Evolutionary conservation across 2,113 vertebrate species (phyloP).

Genomic region (Cyphomyrus plagiostoma): DNA sequence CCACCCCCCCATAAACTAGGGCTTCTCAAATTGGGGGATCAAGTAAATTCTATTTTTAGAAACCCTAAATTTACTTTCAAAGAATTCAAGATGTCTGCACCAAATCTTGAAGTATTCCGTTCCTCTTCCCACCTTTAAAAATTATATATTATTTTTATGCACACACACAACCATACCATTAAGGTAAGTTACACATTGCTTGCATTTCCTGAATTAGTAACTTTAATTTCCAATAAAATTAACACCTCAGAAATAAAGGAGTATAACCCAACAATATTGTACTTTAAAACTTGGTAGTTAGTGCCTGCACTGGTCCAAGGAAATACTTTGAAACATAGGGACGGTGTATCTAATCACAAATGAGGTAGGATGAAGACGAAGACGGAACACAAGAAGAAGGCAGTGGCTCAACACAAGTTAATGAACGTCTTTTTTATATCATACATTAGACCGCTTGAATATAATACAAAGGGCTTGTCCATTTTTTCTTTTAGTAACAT

Average conservation of each 20-base stretch:
- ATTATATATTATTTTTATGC: not conserved
- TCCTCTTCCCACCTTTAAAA: not conserved
- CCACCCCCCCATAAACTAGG: not conserved
- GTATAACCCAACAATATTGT: not conserved
- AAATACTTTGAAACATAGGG: too few species aligned
- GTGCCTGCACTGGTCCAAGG: not conserved
- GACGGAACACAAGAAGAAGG: conserved; percentile 41
- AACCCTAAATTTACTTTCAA: not conserved
- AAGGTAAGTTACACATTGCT: conserved; percentile 3
- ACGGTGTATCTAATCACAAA: not conserved
- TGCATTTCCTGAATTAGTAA: conserved; percentile 8
- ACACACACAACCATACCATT: not conserved
- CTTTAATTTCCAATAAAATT: not conserved
- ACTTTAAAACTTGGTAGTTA: conserved; percentile 4
- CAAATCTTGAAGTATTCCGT: not conserved
- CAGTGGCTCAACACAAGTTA: conserved; percentile 80
- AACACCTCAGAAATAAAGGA: not conserved
- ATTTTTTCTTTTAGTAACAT: conserved; percentile 73
- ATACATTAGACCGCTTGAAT: conserved; percentile 95
- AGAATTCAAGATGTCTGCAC: not conserved
- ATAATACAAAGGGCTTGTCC: conserved; percentile 90
- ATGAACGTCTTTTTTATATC: conserved; percentile 90
- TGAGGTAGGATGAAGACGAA: not conserved
- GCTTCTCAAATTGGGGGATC: not conserved
- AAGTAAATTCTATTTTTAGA: not conserved